phyloP scores from a whole-genome alignment of 2,113 vertebrate species.

The Chloropsis hardwickii region DNA sequence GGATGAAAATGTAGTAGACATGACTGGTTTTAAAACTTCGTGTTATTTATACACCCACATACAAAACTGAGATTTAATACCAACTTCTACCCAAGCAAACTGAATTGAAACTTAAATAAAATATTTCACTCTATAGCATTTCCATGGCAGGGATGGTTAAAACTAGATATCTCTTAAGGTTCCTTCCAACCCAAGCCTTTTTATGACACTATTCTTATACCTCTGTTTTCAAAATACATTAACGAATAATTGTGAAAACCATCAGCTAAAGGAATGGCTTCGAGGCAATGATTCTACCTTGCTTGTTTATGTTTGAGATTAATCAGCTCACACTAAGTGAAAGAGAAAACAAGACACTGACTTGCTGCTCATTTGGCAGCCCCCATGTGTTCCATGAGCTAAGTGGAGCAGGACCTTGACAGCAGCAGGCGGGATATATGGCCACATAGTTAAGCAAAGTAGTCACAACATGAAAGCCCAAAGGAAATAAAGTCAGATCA shows the following conservation, averaged over 20 bases:
- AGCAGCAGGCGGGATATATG: too few relatives aligned
- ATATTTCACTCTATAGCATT: not conserved
- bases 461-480: not conserved
- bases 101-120: not conserved
- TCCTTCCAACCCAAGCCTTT: not conserved
- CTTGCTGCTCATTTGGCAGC: not conserved
- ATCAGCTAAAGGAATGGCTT: not conserved
- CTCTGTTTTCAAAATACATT: not conserved
- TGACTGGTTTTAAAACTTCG: not conserved
- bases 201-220: not conserved
- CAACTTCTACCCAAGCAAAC: not conserved
- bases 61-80: not conserved
- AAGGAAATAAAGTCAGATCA: not conserved
- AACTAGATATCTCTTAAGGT: not conserved
- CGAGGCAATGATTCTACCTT: not conserved
- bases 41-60: not conserved
- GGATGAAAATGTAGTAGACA: not conserved
- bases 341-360: not conserved
- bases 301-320: not conserved
- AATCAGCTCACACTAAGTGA: not conserved
- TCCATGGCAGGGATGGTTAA: not conserved
- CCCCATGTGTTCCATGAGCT: not conserved
- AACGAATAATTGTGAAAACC: not conserved
- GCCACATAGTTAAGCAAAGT: not conserved
- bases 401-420: not conserved